Evolutionary conservation across 2,888 invertebrate genomes (phyloP).

Genomic region (Lycia hirtaria): DNA sequence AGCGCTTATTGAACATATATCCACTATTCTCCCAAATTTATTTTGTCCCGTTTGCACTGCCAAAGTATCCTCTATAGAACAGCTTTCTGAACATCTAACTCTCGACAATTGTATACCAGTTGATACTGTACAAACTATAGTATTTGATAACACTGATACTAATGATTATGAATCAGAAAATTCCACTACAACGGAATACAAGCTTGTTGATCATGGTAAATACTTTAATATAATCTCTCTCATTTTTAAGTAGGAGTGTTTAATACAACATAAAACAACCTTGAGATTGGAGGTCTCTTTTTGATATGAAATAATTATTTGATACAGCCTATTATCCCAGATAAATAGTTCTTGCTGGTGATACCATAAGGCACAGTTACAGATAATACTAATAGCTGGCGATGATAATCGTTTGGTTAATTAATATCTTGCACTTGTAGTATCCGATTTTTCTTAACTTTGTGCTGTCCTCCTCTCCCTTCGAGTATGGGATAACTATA

Average conservation of each 20-base stretch:
- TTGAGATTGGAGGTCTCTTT: too few relatives aligned
- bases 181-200: slow-evolving; percentile 18
- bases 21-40: slow-evolving; percentile 77
- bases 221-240: neutral
- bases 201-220: slow-evolving; percentile 15
- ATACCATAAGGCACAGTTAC: too few relatives aligned
- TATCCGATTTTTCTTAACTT: too few relatives aligned
- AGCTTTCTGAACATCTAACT: slow-evolving; percentile 86
- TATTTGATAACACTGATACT: slow-evolving; percentile 39
- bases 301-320: too few relatives aligned
- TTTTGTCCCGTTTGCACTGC: slow-evolving; percentile 86
- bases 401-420: too few relatives aligned
- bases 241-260: neutral
- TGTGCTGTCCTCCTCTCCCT: too few relatives aligned
- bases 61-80: slow-evolving; percentile 80
- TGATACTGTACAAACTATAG: slow-evolving; percentile 35
- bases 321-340: too few relatives aligned
- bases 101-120: slow-evolving; percentile 56
- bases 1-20: slow-evolving; percentile 83
- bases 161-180: slow-evolving; percentile 24
- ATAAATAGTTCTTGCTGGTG: too few relatives aligned
- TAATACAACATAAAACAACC: neutral
- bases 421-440: too few relatives aligned
- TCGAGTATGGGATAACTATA: too few relatives aligned
- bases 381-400: too few relatives aligned